A percentile compares a stretch with the other conserved stretches of the same genome.
These are phyloP conservation scores for Standfussiana lucernea DNA, from an alignment of 2,888 invertebrate species.

Conservation along the genomic window DNA sequence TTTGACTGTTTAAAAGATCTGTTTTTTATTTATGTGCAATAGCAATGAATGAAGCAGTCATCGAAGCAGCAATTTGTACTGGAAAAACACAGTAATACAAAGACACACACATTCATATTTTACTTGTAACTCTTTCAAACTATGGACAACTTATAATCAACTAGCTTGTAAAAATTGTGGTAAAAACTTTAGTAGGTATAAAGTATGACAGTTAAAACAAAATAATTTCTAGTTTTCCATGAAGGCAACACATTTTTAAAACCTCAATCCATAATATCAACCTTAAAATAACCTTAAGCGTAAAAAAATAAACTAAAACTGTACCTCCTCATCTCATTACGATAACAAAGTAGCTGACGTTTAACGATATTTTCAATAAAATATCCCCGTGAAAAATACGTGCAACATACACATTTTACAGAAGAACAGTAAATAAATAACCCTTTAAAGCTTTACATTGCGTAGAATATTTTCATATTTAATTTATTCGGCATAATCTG, in stretches of 20 bases:
- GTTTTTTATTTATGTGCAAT: background rate
- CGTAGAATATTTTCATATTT: conserved; percentile 39
- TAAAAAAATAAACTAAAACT: background rate
- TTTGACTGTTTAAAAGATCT: conserved; percentile 22
- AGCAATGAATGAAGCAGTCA: background rate
- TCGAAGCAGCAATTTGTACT: background rate
- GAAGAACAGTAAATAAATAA: conserved; percentile 16
- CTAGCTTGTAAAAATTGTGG: background rate
- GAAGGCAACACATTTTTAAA: background rate
- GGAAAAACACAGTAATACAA: background rate
- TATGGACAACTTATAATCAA: background rate
- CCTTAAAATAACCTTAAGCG: background rate
- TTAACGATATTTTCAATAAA: conserved; percentile 18
- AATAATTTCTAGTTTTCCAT: background rate
- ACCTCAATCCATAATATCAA: background rate
- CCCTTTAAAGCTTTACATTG: conserved; percentile 20
- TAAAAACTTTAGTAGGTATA: background rate
- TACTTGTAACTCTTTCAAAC: background rate
- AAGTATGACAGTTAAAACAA: background rate
- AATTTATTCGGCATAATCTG: conserved; percentile 36
- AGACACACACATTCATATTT: background rate
- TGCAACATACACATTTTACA: conserved; percentile 10
- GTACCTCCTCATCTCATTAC: background rate
- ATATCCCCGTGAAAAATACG: background rate
- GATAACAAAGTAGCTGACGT: background rate